Evolutionary conservation across 2,113 vertebrate species (phyloP), one percentile per base, ranked within the genome.

Genomic region (Hipposideros armiger): DNA sequence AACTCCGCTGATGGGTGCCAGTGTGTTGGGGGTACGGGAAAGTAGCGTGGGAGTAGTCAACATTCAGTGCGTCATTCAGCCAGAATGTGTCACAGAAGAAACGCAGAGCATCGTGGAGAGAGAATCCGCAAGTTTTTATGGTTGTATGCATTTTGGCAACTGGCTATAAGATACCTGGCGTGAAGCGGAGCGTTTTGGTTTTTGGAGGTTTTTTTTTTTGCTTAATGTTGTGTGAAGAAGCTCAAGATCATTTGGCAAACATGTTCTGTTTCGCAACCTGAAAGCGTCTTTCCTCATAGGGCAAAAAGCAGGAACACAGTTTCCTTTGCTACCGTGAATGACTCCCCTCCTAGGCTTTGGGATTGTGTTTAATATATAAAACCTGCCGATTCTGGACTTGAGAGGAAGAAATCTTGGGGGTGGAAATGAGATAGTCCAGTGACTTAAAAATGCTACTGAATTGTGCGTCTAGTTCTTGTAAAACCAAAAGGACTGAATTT

Each of bases 231-330:
- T 80, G 10, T 93, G 78, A 97, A 93, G 78, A 97, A 91, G 93
- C 50, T 91, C 93, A 26, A 80, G 92, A 90, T 95, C 86, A 83
- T 89, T 97, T 97, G 95, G 93, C 94, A 97, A 50, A 90, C 36
- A 20, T 19, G 9, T 58, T 47, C 58, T 87, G 8, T 93, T 90
- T 87, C 24, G 60, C 73, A 93, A 66, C 24, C 82, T 47, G 77
- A 97, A 91, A 60, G 74, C 60, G 77, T 52, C 78, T 96, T 20
- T 95, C 88, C 85, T 91, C 93, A 58, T 76, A 78, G 92, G 89
- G 45, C 50, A 94, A 74, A 82, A 93, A 81, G 72, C 86, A 67
- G 83, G 81, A 87, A 78, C 36, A 91, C 74, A 86, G 70, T 90
- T 93, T 90, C 47, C 67, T 97, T 95, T 94, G 92, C 67, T 64